phyloP scores from a whole-genome alignment of 2,797 vertebrate species.

The Eulemur albifrons region DNA sequence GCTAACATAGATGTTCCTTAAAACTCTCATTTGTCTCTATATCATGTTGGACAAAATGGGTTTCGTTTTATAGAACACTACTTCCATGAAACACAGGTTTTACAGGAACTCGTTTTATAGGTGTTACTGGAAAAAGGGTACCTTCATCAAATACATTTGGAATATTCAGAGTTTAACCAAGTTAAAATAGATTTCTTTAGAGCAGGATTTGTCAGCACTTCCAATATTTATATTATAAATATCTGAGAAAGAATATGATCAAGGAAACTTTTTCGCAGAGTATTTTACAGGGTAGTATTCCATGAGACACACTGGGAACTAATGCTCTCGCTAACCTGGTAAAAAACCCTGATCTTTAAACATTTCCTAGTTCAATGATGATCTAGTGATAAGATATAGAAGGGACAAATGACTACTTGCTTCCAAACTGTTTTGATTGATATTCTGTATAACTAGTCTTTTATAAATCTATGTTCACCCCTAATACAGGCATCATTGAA shows the following conservation, averaged over 20 bases:
- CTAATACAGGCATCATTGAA: neutral
- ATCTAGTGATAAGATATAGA: neutral
- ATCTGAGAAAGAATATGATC: conserved; percentile 4
- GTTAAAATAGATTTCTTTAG: neutral
- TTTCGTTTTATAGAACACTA: neutral
- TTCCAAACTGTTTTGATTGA: neutral
- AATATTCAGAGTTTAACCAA: neutral
- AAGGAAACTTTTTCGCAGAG: neutral
- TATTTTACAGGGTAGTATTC: neutral
- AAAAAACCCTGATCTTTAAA: neutral
- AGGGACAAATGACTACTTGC: neutral
- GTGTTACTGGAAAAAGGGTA: neutral
- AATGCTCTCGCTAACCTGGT: neutral
- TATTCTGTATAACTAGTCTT: neutral
- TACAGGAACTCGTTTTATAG: neutral
- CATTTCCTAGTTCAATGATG: neutral
- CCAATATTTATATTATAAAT: neutral
- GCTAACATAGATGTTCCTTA: neutral
- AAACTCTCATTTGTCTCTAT: neutral
- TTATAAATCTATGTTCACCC: neutral
- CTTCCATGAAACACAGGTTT: neutral
- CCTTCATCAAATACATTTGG: neutral
- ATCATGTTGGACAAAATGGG: neutral
- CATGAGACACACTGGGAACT: neutral
- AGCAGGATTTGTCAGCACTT: neutral